Evolutionary conservation across 2,888 invertebrate species (phyloP).

Genomic region (Ctenicera cuprea): DNA sequence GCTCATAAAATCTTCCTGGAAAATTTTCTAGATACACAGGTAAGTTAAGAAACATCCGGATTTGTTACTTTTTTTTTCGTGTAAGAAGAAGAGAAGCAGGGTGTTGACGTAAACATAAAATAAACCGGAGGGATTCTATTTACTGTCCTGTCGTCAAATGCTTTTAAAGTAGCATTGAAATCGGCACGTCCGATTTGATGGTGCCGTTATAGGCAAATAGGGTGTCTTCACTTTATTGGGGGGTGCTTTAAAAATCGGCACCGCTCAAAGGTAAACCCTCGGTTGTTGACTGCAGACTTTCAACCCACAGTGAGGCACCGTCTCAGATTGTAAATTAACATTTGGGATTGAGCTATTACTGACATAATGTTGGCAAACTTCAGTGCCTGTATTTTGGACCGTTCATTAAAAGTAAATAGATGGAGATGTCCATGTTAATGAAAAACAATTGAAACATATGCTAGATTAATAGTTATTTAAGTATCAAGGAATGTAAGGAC

Average conservation of each 20-base stretch:
- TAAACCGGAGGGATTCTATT: constrained; percentile 25
- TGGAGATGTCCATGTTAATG: too few relatives aligned
- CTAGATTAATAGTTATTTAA: too few relatives aligned
- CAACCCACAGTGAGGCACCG: constrained; percentile 19
- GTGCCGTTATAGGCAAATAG: constrained; percentile 56
- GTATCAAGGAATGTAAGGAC: too few relatives aligned
- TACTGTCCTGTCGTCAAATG: constrained; percentile 51
- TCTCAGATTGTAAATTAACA: constrained; percentile 31
- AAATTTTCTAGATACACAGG: background rate
- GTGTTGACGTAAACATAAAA: constrained; percentile 14
- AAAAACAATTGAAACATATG: too few relatives aligned
- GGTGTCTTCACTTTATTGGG: constrained; percentile 48
- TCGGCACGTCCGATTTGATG: constrained; percentile 57
- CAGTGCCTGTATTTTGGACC: constrained; percentile 37
- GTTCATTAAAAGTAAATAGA: background rate
- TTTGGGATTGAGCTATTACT: constrained; percentile 39
- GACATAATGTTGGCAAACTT: constrained; percentile 40
- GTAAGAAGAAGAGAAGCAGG: background rate
- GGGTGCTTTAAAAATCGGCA: constrained; percentile 48
- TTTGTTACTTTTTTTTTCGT: background rate
- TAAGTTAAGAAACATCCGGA: background rate
- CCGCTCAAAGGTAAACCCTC: constrained; percentile 35
- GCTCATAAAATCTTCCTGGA: constrained; percentile 6
- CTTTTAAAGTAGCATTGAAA: constrained; percentile 53
- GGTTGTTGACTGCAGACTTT: constrained; percentile 31